phyloP scores from a whole-genome alignment of 2,888 invertebrate genomes.

The Biston betularia region DNA sequence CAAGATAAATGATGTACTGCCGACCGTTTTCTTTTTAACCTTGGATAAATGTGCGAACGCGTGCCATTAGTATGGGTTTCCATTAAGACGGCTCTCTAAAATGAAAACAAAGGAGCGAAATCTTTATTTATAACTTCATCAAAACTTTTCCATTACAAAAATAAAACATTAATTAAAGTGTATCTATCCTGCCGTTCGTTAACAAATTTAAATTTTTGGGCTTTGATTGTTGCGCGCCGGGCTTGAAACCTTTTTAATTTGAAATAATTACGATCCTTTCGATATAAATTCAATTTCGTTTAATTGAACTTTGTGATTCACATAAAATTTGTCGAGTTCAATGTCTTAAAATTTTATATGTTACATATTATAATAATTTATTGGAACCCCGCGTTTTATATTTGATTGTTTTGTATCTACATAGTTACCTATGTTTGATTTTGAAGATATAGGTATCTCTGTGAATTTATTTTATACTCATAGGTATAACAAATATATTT shows the following conservation, averaged over 20 bases:
- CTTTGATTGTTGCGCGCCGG: slow-evolving; percentile 42
- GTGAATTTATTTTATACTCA: not conserved
- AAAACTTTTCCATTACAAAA: slow-evolving; percentile 42
- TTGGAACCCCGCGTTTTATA: not conserved
- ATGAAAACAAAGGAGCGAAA: slow-evolving; percentile 9
- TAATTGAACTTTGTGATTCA: slow-evolving; percentile 52
- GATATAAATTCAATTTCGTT: slow-evolving; percentile 49
- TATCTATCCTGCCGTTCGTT: slow-evolving; percentile 41
- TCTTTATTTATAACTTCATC: slow-evolving; percentile 36
- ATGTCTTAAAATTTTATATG: slow-evolving; percentile 46
- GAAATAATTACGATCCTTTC: slow-evolving; percentile 43
- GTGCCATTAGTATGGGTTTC: slow-evolving; percentile 33
- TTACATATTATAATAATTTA: slow-evolving; percentile 11
- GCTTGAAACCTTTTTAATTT: slow-evolving; percentile 39
- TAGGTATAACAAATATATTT: no score
- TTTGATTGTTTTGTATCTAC: not conserved
- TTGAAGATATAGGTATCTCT: not conserved
- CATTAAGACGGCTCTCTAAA: slow-evolving; percentile 8
- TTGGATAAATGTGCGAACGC: slow-evolving; percentile 24
- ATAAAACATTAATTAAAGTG: slow-evolving; percentile 46
- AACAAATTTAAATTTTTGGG: slow-evolving; percentile 40
- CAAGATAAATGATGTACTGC: slow-evolving; percentile 49
- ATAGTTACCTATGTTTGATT: not conserved
- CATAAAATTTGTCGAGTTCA: slow-evolving; percentile 39
- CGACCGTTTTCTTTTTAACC: slow-evolving; percentile 44